Evolutionary conservation across 2,113 vertebrate genomes (phyloP).

Genomic region (Charina bottae): DNA sequence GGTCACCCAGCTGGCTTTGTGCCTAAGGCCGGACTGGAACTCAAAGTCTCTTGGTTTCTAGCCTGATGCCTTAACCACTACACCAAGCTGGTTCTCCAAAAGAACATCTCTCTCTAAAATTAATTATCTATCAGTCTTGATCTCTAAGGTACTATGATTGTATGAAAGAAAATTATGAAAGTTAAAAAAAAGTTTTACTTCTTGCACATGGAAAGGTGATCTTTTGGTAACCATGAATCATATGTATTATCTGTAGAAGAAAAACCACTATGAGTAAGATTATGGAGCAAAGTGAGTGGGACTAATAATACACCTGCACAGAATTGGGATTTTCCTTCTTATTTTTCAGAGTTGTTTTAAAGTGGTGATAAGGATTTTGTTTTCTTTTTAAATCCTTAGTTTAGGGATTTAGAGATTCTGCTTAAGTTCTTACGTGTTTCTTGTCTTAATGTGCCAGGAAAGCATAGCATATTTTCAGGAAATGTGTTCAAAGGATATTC

Average conservation of each 20-base stretch:
- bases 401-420: too few species aligned
- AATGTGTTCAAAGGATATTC: background rate
- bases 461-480: background rate
- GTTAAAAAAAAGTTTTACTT: too few species aligned
- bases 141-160: background rate
- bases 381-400: too few species aligned
- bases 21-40: background rate
- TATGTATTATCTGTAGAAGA: too few species aligned
- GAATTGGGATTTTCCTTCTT: too few species aligned
- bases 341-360: too few species aligned
- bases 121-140: background rate
- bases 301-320: too few species aligned
- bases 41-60: background rate
- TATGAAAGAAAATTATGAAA: background rate
- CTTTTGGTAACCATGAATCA: too few species aligned
- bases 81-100: background rate
- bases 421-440: background rate
- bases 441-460: background rate
- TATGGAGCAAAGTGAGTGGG: too few species aligned
- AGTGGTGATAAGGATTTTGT: too few species aligned
- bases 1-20: background rate
- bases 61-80: background rate
- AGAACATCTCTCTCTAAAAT: background rate
- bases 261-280: too few species aligned
- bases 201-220: too few species aligned